phyloP scores from a whole-genome alignment of 2,888 invertebrate species.

The Drosophila dives region DNA sequence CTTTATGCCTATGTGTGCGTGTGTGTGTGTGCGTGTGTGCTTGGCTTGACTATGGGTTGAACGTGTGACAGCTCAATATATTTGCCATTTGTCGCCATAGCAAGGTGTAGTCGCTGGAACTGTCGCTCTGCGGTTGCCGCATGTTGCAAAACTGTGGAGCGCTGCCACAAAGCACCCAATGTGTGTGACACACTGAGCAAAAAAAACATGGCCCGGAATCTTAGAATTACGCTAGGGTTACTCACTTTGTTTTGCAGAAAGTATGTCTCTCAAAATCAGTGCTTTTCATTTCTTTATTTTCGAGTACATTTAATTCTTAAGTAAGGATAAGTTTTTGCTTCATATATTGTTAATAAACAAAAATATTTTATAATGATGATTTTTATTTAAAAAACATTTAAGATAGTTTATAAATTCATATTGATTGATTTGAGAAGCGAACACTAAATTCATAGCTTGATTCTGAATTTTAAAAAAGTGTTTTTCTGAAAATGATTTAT shows the following conservation, averaged over 20 bases:
- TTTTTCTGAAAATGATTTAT: too few relatives aligned
- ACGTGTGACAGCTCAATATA: slow-evolving; percentile 77
- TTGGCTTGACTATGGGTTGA: slow-evolving; percentile 42
- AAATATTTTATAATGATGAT: neutral
- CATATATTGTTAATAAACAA: neutral
- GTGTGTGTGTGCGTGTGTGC: slow-evolving; percentile 12
- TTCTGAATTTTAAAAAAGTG: too few relatives aligned
- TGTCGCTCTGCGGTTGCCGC: slow-evolving; percentile 54
- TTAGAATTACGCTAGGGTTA: neutral
- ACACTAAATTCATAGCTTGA: too few relatives aligned
- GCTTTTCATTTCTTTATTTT: neutral
- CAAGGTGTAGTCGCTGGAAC: slow-evolving; percentile 41
- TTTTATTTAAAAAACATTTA: neutral
- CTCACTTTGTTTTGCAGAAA: neutral
- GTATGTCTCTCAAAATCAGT: neutral
- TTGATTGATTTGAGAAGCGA: too few relatives aligned
- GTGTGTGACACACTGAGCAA: neutral
- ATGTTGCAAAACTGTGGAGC: slow-evolving; percentile 77
- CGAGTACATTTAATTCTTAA: neutral
- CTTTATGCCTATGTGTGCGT: slow-evolving; percentile 49
- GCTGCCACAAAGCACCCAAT: slow-evolving; percentile 30
- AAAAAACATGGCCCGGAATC: neutral
- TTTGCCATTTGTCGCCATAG: slow-evolving; percentile 77
- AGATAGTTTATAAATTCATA: neutral
- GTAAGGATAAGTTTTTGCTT: neutral